Evolutionary conservation across 2,888 invertebrate genomes (phyloP).

Genomic region (Blera fallax): DNA sequence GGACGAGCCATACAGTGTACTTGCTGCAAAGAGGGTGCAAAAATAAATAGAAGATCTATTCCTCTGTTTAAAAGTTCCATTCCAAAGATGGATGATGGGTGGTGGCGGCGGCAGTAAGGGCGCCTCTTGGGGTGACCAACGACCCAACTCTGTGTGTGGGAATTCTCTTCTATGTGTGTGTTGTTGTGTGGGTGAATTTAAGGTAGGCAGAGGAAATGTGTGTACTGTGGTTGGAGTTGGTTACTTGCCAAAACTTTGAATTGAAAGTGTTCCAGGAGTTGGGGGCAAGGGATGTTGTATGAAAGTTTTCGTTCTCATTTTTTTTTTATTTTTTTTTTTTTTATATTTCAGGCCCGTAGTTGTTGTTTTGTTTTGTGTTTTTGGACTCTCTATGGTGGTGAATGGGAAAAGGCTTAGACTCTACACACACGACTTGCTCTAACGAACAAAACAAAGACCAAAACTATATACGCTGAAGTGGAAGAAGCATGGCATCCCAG

Average conservation of each 20-base stretch:
- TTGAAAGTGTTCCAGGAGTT: slow-evolving; percentile 65
- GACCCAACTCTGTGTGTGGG: slow-evolving; percentile 38
- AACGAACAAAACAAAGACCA: slow-evolving; percentile 60
- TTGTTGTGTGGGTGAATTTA: slow-evolving; percentile 36
- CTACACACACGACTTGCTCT: slow-evolving; percentile 62
- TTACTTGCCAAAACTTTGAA: slow-evolving; percentile 73
- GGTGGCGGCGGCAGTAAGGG: slow-evolving; percentile 41
- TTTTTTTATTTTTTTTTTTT: slow-evolving; percentile 31
- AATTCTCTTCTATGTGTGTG: slow-evolving; percentile 18
- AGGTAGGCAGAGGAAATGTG: slow-evolving; percentile 65
- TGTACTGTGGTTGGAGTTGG: slow-evolving; percentile 68
- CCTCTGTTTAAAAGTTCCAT: slow-evolving; percentile 70
- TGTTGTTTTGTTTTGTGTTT: slow-evolving; percentile 49
- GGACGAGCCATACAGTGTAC: slow-evolving; percentile 29
- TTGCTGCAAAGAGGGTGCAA: slow-evolving; percentile 62
- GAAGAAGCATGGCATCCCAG: slow-evolving; percentile 32
- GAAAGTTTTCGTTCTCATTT: slow-evolving; percentile 61
- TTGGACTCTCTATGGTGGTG: slow-evolving; percentile 47
- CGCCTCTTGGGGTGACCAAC: slow-evolving; percentile 67
- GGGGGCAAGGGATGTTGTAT: slow-evolving; percentile 48
- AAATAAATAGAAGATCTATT: slow-evolving; percentile 73
- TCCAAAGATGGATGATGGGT: slow-evolving; percentile 68
- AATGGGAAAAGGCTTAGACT: slow-evolving; percentile 69
- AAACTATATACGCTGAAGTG: slow-evolving; percentile 61
- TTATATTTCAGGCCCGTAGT: slow-evolving; percentile 12